phyloP scores from a whole-genome alignment of 2,888 invertebrate species.

The Mactromeris polynyma region DNA sequence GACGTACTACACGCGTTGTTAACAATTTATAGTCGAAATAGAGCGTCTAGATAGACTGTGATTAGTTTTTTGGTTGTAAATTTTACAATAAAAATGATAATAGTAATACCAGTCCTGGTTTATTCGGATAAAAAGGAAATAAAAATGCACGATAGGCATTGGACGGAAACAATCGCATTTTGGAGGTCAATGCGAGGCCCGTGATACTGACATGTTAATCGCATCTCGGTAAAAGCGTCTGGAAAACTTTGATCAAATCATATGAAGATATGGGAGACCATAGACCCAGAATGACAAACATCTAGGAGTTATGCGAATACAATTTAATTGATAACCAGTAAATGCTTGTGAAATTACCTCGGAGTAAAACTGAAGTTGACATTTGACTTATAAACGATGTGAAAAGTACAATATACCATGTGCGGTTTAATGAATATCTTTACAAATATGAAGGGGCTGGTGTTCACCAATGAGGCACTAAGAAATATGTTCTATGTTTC shows the following conservation, averaged over 20 bases:
- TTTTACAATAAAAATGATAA: not conserved
- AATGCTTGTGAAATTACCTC: no score
- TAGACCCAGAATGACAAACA: no score
- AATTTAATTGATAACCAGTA: no score
- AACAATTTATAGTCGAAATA: conserved; percentile 2
- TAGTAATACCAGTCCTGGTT: not conserved
- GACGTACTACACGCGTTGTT: conserved; percentile 5
- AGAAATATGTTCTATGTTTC: no score
- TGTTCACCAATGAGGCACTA: no score
- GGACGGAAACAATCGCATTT: not conserved
- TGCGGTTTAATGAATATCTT: no score
- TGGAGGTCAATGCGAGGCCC: not conserved
- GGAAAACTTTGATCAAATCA: not conserved
- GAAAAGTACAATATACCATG: no score
- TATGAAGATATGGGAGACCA: not conserved
- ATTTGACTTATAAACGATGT: no score
- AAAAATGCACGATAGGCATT: not conserved
- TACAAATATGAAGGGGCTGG: no score
- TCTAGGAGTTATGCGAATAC: no score
- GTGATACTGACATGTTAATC: not conserved
- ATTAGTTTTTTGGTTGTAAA: conserved; percentile 11
- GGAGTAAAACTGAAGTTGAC: no score
- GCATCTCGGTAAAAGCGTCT: no score
- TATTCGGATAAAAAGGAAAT: not conserved
- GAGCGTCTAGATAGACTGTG: not conserved